Percentiles rank a stretch among this genome's conserved stretches.
These are phyloP conservation scores for Phalacrocorax carbo DNA, from an alignment of 2,113 vertebrate genomes.

Conservation along the genomic window DNA sequence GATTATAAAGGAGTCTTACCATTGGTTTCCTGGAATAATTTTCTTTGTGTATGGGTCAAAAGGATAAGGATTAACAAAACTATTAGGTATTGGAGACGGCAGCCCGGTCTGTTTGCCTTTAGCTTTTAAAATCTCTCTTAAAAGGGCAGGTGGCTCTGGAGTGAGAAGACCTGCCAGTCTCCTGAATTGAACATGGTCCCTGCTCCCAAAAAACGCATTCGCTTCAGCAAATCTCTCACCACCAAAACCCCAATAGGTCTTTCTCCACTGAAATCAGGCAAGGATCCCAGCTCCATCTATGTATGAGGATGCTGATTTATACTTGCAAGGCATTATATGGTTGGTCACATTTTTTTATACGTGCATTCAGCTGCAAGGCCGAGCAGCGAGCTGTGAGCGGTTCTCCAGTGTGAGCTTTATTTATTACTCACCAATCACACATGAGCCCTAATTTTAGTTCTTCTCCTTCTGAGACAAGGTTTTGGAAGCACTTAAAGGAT, in stretches of 20 bases:
- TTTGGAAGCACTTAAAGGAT: neutral
- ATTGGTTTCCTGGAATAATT: conserved; percentile 12
- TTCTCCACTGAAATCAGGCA: neutral
- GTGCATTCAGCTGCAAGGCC: neutral
- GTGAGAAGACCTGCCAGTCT: neutral
- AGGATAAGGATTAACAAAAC: conserved; percentile 2
- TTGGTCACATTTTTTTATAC: neutral
- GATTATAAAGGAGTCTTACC: conserved; percentile 7
- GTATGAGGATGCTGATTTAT: neutral
- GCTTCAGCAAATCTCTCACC: neutral
- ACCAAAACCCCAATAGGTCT: neutral
- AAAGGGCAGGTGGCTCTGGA: neutral
- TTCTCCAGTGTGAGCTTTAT: neutral
- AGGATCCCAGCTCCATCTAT: neutral
- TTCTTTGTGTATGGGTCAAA: neutral
- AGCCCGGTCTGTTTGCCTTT: neutral
- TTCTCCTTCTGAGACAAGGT: neutral
- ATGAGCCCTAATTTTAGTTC: neutral
- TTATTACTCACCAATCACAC: neutral
- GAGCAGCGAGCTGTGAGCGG: neutral
- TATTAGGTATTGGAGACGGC: neutral
- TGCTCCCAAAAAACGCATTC: neutral
- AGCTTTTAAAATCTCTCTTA: neutral
- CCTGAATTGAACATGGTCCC: neutral
- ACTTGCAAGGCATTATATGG: accelerated